Evolutionary conservation across 2,797 vertebrate species (phyloP).

Genomic region (Rhynchotus rufescens): DNA sequence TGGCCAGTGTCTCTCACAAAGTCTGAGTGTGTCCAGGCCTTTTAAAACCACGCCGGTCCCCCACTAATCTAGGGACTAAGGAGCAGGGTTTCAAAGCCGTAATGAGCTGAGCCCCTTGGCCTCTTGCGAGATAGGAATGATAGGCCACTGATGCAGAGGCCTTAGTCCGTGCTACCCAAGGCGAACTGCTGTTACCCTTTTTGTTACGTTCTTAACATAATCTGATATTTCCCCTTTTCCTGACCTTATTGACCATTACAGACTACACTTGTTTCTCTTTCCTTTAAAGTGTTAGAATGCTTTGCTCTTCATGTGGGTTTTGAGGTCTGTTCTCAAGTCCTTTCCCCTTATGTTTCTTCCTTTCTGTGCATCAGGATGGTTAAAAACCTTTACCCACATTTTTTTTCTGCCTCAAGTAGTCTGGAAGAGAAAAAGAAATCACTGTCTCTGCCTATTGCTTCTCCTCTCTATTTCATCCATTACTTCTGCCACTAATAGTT

Average conservation of each 20-base stretch:
- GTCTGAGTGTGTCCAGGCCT: constrained; percentile 52
- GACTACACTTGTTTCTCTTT: background rate
- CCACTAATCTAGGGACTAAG: constrained; percentile 58
- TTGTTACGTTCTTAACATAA: constrained; percentile 18
- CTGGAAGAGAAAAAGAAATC: background rate
- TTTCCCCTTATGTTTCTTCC: background rate
- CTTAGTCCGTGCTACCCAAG: background rate
- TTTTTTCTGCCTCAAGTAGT: background rate
- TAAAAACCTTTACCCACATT: background rate
- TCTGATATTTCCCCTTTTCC: background rate
- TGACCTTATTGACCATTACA: background rate
- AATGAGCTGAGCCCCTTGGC: background rate
- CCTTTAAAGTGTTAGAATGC: background rate
- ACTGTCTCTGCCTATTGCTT: background rate
- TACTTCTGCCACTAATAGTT: background rate
- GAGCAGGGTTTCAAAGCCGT: constrained; percentile 27
- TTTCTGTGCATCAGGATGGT: background rate
- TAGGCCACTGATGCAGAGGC: background rate
- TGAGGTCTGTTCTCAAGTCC: background rate
- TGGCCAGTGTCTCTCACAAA: constrained; percentile 37
- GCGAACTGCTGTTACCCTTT: constrained; percentile 41
- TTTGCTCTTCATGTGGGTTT: background rate
- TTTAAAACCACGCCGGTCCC: constrained; percentile 46
- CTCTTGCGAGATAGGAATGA: constrained; percentile 43
- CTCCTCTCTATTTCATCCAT: background rate